A percentile compares a stretch with the other conserved stretches of the same genome.
Evolutionary conservation across 2,113 vertebrate genomes (phyloP).

Genomic region (Hypanus sabinus): DNA sequence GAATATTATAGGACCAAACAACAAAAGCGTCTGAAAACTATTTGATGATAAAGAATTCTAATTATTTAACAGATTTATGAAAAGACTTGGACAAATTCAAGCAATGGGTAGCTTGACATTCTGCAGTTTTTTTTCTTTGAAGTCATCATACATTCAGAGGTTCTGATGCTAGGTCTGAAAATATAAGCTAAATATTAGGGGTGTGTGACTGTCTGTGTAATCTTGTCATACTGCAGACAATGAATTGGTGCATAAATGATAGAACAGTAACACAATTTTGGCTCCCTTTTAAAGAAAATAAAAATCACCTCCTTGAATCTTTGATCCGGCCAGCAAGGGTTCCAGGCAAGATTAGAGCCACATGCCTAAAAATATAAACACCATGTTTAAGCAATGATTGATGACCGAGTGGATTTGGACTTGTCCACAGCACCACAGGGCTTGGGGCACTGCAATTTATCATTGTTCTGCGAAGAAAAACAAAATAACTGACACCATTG

Average conservation of each 20-base stretch:
- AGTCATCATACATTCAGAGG: not conserved
- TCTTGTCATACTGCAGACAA: not conserved
- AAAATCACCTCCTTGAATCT: constrained; percentile 9
- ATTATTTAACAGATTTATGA: not conserved
- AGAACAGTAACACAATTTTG: not conserved
- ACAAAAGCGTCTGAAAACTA: not conserved
- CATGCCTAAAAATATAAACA: constrained; percentile 30
- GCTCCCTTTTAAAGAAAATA: not conserved
- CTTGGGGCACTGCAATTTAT: constrained; percentile 24
- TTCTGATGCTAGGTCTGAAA: not conserved
- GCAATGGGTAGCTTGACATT: not conserved
- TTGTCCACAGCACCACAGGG: constrained; percentile 15
- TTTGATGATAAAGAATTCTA: not conserved
- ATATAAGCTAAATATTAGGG: not conserved
- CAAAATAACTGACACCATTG: constrained; percentile 26
- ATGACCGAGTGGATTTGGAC: constrained; percentile 26
- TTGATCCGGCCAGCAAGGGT: constrained; percentile 26
- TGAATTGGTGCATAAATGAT: not conserved
- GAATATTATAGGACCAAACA: not conserved
- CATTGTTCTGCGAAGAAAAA: constrained; percentile 30
- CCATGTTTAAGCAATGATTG: constrained; percentile 25
- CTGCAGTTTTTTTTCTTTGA: not conserved
- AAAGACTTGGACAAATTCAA: not conserved
- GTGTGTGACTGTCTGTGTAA: not conserved
- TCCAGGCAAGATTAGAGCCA: constrained; percentile 34